Evolutionary conservation across 2,797 vertebrate species (phyloP).

Genomic region (Holocentrus rufus): DNA sequence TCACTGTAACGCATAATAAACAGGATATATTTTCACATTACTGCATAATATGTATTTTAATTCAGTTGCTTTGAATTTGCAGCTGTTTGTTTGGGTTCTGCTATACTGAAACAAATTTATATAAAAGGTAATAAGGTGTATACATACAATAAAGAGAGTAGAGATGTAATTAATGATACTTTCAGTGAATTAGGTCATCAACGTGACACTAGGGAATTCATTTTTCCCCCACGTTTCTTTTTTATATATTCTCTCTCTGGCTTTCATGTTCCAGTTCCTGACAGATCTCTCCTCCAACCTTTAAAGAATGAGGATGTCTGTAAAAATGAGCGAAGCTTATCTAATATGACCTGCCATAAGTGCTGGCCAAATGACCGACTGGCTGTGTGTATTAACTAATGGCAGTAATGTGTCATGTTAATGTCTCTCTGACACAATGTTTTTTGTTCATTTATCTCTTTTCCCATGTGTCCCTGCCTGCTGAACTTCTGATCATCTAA

Average conservation of each 20-base stretch:
- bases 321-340: not conserved
- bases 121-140: not conserved
- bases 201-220: not conserved
- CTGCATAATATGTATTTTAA: conserved; percentile 1
- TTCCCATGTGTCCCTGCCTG: conserved; percentile 31
- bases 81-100: not conserved
- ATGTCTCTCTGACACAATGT: conserved; percentile 23
- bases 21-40: not conserved
- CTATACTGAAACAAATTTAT: not conserved
- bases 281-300: not conserved
- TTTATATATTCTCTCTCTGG: conserved; percentile 8
- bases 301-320: not conserved
- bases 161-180: conserved; percentile 22
- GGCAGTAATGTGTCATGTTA: conserved; percentile 51
- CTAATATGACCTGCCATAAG: not conserved
- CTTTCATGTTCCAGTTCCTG: conserved; percentile 8
- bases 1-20: not conserved
- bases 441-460: conserved; percentile 16
- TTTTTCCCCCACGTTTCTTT: not conserved
- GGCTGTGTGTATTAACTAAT: conserved; percentile 23
- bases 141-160: conserved; percentile 3
- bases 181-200: conserved; percentile 12
- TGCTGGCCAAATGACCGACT: conserved; percentile 4
- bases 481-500: conserved; percentile 13
- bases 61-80: not conserved